These are phyloP conservation scores for human DNA, from an alignment of 2,113 vertebrate genomes.

Conservation along the genomic window GRCh38 chr1:84782501-84783000, in stretches of 20 bases:
- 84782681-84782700: background rate
- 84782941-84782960: background rate
- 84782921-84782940: background rate
- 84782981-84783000: background rate
- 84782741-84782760: background rate
- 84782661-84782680: too few relatives aligned
- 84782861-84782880: background rate
- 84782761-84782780: background rate
- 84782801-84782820: background rate
- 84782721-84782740: background rate
- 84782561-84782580: background rate
- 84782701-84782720: background rate
- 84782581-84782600: background rate
- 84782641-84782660: accelerated
- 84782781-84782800: background rate
- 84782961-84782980: background rate
- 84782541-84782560: background rate
- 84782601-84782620: accelerated
- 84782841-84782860: background rate
- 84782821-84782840: background rate
- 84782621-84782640: accelerated
- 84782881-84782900: background rate
- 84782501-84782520: constrained; percentile 52
- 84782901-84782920: background rate
- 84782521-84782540: background rate